Percentiles rank a stretch among this genome's conserved stretches.
phyloP scores from a whole-genome alignment of 1,140 invertebrate genomes.

The Drosophila tristis region DNA sequence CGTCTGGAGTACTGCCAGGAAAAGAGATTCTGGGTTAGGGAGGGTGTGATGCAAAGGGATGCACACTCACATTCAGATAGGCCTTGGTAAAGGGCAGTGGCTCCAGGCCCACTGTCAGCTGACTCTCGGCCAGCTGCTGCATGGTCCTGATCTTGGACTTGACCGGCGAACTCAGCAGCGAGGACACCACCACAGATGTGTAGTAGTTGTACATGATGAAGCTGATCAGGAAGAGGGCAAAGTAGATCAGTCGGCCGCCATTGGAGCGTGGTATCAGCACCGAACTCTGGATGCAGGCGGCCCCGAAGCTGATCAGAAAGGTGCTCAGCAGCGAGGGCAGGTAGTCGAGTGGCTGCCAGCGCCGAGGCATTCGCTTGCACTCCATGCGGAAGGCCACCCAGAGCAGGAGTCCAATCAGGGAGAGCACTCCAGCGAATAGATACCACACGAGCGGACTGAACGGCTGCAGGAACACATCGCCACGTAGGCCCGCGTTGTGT shows the following conservation, averaged over 20 bases:
- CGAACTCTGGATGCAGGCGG: slow-evolving; percentile 75
- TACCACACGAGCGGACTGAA: slow-evolving; percentile 70
- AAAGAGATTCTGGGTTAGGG: background rate
- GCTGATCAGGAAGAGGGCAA: slow-evolving; percentile 65
- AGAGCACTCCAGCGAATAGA: slow-evolving; percentile 52
- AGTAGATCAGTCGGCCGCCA: slow-evolving; percentile 67
- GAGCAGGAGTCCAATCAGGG: slow-evolving; percentile 51
- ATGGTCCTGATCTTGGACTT: slow-evolving; percentile 75
- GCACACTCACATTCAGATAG: slow-evolving; percentile 72
- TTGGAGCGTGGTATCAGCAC: slow-evolving; percentile 59
- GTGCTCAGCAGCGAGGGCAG: slow-evolving; percentile 68
- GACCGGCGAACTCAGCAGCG: slow-evolving; percentile 70
- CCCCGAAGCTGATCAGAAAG: slow-evolving; percentile 66
- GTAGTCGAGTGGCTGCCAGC: slow-evolving; percentile 38
- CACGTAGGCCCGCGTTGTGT: slow-evolving; percentile 63
- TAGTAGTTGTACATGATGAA: slow-evolving; percentile 83
- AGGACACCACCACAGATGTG: slow-evolving; percentile 77
- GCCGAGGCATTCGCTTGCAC: slow-evolving; percentile 33
- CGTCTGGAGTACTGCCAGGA: slow-evolving; percentile 52
- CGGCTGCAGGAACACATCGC: slow-evolving; percentile 71
- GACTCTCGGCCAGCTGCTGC: slow-evolving; percentile 74
- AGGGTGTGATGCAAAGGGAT: background rate
- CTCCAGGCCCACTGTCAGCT: slow-evolving; percentile 67
- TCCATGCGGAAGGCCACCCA: slow-evolving; percentile 71
- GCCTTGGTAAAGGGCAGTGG: slow-evolving; percentile 66